These are phyloP conservation scores for Monopterus albus DNA, from an alignment of 2,113 vertebrate genomes.

Conservation along the genomic window DNA sequence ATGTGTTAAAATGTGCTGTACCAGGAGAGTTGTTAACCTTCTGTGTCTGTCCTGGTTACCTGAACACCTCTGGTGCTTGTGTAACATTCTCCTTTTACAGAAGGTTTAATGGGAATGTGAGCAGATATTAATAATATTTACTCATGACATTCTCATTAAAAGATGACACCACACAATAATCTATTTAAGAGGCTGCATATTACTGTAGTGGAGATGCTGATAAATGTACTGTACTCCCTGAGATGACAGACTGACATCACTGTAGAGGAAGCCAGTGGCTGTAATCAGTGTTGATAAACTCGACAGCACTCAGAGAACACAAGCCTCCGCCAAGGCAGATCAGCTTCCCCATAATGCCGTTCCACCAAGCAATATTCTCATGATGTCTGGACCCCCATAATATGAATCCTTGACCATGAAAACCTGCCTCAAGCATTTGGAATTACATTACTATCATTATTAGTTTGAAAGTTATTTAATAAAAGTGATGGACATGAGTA, in stretches of 20 bases:
- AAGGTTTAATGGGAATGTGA: slow-evolving; percentile 62
- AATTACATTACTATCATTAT: no score
- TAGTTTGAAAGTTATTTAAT: no score
- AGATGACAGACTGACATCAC: neutral
- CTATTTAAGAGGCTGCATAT: slow-evolving; percentile 12
- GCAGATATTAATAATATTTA: slow-evolving; percentile 63
- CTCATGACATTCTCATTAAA: slow-evolving; percentile 43
- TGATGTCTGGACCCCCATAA: no score
- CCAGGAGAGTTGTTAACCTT: slow-evolving; percentile 46
- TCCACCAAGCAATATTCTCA: no score
- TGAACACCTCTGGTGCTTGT: slow-evolving; percentile 31
- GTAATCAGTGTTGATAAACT: no score
- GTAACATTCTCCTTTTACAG: slow-evolving; percentile 45
- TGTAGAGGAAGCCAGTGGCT: no score
- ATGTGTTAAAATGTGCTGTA: slow-evolving; percentile 47
- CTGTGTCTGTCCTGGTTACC: slow-evolving; percentile 33
- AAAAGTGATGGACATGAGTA: no score
- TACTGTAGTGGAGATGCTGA: slow-evolving; percentile 21
- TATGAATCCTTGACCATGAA: no score
- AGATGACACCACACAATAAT: slow-evolving; percentile 1
- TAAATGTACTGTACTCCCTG: neutral
- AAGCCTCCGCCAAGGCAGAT: no score
- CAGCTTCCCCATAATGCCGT: no score
- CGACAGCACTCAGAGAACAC: no score
- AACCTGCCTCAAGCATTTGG: no score